Evolutionary conservation across 2,888 invertebrate species (phyloP), one percentile per base, ranked within the genome.

Genomic region (Ditylenchus weischeri): DNA sequence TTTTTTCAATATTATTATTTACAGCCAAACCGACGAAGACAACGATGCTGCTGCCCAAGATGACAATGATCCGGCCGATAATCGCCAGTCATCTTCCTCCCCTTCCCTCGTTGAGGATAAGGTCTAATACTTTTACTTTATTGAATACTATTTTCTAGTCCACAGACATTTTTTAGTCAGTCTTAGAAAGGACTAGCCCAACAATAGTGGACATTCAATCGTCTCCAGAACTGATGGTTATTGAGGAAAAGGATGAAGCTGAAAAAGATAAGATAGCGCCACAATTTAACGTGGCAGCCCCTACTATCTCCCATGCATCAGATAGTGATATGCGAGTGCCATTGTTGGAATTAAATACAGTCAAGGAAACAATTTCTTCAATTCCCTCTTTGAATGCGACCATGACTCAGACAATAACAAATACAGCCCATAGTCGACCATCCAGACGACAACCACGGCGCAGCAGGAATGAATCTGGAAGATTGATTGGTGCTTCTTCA

Each of bases 391-490:
- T 19, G 36, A 19, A 23, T 29, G 38, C 15, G 19, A 59, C 19
- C 23, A 29, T 29, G 29, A 21, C 13, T 54, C 23, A 29, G 7
- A 54, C 8, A 11, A 29, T 11, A 13, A 13, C 54, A 54, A 54
- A 18, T 21, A 13, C 54, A 29, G 21, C 54, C 23, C 54, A 54
- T 8, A 54, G 54, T 29, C 54, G 54, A 7, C 10, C 23, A 54
- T 21, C 54, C 54, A 38, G 49, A 66, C 71, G 49, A 63, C 71
- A 11, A 65, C 62, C n/a, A 47, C 72, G 11, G 51, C 68, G n/a
- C 66, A 70, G 11, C 62, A 69, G 38, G 7, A 73, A 76, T 21
- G 74, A 77, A 57, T 73, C 72, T 72, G 70, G 65, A 5, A 74
- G 74, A 58, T 3, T 13, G n/a, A 23, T n/a, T 29, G 54, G 23